Base-by-base conservation (phyloP, 2,113 vertebrate species). In the Megaleporinus macrocephalus region DNA sequence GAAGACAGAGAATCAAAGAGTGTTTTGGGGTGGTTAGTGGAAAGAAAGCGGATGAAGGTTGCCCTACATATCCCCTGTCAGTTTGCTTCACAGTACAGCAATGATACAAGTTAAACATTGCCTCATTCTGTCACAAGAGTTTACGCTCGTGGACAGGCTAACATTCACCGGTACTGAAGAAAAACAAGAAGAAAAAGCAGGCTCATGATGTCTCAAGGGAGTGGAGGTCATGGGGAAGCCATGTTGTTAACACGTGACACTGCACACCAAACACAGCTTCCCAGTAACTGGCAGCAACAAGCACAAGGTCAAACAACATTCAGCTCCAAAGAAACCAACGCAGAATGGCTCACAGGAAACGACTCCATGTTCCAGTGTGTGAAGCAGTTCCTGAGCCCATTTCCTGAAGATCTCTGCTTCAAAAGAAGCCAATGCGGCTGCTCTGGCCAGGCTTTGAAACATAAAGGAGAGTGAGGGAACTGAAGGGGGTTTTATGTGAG, bases 71-170 rank as follows among this genome's bases (percentile, higher is more conserved):
- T 72, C 26, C 26, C 36, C 70, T 81, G 82, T 77, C 79, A 62
- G 62, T 44, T 79, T 51, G 66, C 26, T 73, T 74, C 55, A 84
- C 47, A 71, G 41, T 26, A 30, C 22, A 29, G 18, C 16, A 71
- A 72, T 62, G 24, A 53, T 44, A 62, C 49, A 63, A 69, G 53
- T 36, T 83, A 78, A 86, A 78, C 78, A 78, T 51, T 33, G 41
- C 73, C 73, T 74, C 70, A 71, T 70, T 86, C 78, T 81, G 74
- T 81, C 78, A 77, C 22, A 84, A 71, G 20, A 57, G 20, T 57
- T 84, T 78, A 78, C 22, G 15, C 22, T 80, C 20, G 27, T 27
- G 22, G 51, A 77, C 49, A 72, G 66, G 41, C 6, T 18, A 44
- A n/a, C 13, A 29, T 49, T 27, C 66, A 74, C 66, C 22, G 11